Conservation (phyloP, 2,113 vertebrate genomes). For the Tympanuchus pallidicinctus region DNA sequence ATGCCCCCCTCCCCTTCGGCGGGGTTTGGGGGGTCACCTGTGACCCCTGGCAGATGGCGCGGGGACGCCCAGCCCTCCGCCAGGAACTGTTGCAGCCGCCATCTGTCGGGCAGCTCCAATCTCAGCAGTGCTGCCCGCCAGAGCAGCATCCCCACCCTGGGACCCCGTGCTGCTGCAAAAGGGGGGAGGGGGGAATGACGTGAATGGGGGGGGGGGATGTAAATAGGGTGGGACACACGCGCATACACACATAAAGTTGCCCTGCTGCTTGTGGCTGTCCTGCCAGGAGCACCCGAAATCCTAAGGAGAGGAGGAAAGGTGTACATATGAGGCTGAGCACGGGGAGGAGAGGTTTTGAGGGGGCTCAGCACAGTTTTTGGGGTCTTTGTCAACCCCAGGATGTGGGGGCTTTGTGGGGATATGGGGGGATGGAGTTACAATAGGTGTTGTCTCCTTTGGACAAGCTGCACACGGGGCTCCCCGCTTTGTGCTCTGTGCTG, state of each 20-base stretch:
- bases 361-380: neutral
- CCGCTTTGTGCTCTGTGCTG: neutral
- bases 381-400: neutral
- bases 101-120: constrained; percentile 47
- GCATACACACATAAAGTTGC: neutral
- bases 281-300: neutral
- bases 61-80: constrained; percentile 26
- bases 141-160: neutral
- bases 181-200: neutral
- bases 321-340: accelerated
- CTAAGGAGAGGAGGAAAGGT: too few relatives aligned
- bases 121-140: neutral
- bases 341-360: neutral
- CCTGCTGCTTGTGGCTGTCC: neutral
- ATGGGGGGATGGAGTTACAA: accelerated
- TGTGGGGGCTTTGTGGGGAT: neutral
- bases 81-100: constrained; percentile 45
- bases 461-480: neutral
- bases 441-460: neutral
- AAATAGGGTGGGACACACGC: too few relatives aligned
- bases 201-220: neutral
- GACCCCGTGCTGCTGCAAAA: neutral
- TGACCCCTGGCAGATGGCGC: constrained; percentile 65
- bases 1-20: neutral
- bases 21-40: constrained; percentile 54